Evolutionary conservation across 2,797 vertebrate genomes (phyloP).

Genomic region (Danio choprae): DNA sequence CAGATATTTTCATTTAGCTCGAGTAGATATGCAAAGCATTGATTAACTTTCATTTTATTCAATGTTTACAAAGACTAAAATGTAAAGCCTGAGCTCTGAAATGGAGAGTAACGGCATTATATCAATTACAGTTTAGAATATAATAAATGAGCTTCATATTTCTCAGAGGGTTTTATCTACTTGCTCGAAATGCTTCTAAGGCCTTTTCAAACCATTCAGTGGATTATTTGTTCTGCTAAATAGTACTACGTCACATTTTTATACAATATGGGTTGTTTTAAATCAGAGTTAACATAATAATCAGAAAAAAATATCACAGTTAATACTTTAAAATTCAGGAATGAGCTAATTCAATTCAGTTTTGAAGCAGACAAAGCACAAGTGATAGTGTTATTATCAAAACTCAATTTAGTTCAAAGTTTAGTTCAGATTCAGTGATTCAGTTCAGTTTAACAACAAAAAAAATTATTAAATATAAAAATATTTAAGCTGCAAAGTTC

Average conservation of each 20-base stretch:
- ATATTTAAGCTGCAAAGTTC: no score
- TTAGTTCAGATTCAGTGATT: no score
- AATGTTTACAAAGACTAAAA: background rate
- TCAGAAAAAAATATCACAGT: background rate
- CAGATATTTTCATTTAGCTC: conserved; percentile 69
- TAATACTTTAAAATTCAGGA: background rate
- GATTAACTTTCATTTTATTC: conserved; percentile 47
- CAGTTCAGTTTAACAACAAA: no score
- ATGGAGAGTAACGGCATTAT: background rate
- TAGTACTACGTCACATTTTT: background rate
- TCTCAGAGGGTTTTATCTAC: background rate
- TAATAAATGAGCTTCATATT: conserved; percentile 1
- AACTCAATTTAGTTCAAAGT: no score
- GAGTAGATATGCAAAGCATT: conserved; percentile 52
- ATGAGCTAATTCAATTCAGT: background rate
- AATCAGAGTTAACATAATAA: no score
- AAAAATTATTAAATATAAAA: no score
- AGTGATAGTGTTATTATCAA: no score
- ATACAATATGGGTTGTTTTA: background rate
- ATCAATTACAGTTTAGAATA: background rate
- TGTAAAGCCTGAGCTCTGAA: background rate
- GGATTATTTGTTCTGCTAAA: background rate
- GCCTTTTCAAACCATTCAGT: background rate
- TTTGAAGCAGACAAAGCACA: background rate
- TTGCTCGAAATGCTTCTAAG: background rate